phyloP scores from a whole-genome alignment of 1,140 invertebrate genomes.

The Homarus americanus region DNA sequence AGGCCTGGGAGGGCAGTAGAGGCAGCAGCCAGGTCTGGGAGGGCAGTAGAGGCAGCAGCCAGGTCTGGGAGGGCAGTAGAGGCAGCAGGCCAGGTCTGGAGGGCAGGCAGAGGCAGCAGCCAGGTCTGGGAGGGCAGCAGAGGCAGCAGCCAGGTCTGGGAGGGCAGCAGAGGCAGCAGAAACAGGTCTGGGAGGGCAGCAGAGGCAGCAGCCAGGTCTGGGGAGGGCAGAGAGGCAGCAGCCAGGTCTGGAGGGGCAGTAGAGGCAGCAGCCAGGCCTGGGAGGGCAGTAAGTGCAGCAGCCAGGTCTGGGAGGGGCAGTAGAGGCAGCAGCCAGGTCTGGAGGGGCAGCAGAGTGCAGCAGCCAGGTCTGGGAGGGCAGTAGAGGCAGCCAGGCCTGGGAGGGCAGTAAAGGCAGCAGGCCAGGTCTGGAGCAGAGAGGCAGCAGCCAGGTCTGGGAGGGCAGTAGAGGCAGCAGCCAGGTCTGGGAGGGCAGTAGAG shows the following conservation, averaged over 20 bases:
- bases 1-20: too few species aligned
- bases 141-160: too few species aligned
- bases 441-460: not conserved
- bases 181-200: not conserved
- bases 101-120: too few species aligned
- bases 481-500: not conserved
- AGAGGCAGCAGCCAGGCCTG: not conserved
- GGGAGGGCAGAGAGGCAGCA: not conserved
- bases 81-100: too few species aligned
- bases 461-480: not conserved
- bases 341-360: not conserved
- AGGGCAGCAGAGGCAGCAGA: too few species aligned
- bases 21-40: too few species aligned
- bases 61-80: too few species aligned
- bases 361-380: not conserved
- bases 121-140: too few species aligned
- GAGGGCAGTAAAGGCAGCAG: not conserved
- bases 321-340: not conserved
- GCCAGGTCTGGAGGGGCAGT: not conserved
- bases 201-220: not conserved
- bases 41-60: too few species aligned
- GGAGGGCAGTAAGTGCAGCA: not conserved
- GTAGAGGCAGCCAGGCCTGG: not conserved
- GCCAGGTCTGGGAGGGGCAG: not conserved
- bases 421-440: not conserved